Evolutionary conservation across 2,888 invertebrate genomes (phyloP), one percentile per base, ranked within the genome.

Genomic region (Tenthredo distinguenda): DNA sequence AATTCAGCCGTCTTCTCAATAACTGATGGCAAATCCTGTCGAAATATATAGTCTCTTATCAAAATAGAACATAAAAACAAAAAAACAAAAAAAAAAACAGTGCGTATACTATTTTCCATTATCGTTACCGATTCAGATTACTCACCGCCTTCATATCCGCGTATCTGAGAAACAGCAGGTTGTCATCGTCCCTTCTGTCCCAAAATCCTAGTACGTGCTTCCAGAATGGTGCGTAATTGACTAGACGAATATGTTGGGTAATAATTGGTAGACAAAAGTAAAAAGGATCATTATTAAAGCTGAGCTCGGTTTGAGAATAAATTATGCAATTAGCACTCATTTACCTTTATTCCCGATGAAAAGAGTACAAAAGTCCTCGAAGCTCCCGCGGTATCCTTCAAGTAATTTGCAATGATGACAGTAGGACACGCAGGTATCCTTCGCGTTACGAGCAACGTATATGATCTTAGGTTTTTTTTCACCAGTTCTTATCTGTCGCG

Each of bases 341-440:
- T 7, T 91, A 96, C 96, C 91, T 90, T 95, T 94, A 88, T 95
- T 95, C 85, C 94, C 94, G 84, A 95, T 93, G 88, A 96, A 96
- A 0, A 95, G 94, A 34, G 95, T 94, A 93, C 95, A 95, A 90
- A 96, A 96, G 62, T 95, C 93, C 0, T 94, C 93, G 86, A 96
- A 95, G 7, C 93, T 94, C 0, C 95, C 95, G 26, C 93, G 94
- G 89, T 95, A 94, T 0, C 95, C 94, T 77, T 95, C 94, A 47
- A 96, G 92, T 89, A 96, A 94, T 87, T 95, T 95, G 89, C 96
- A 95, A 85, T 97, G 95, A 90, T 96, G 96, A 90, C 95, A 97
- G 89, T 95, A 96, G 0, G 97, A 97, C 0, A 97, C 95, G 2
- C 95, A 95, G 0, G 96, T 96, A 90, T 97, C 97, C 88, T 97